Evolutionary conservation across 2,797 vertebrate species (phyloP).

Genomic region (Falco biarmicus): DNA sequence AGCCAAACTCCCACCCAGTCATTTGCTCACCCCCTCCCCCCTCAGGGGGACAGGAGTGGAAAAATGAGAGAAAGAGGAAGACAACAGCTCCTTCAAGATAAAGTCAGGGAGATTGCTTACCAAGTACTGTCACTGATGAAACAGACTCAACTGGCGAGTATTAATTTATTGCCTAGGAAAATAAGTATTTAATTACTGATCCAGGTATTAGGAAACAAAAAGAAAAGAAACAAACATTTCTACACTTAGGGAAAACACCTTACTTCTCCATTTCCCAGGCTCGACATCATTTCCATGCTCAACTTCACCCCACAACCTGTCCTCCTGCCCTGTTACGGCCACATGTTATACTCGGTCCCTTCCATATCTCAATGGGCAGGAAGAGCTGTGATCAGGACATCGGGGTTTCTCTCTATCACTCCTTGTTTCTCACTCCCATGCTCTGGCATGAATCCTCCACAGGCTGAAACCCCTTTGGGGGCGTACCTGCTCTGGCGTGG

Average conservation of each 20-base stretch:
- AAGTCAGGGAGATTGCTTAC: background rate
- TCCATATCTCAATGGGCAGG: background rate
- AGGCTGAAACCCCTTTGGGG: background rate
- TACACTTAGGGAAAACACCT: background rate
- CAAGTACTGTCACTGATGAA: background rate
- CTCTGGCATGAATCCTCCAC: background rate
- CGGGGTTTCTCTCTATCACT: background rate
- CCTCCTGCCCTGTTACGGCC: background rate
- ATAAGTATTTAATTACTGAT: background rate
- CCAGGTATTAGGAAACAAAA: background rate
- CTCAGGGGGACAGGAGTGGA: background rate
- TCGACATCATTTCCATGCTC: background rate
- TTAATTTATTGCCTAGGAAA: background rate
- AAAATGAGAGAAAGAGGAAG: background rate
- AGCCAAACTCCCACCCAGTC: background rate
- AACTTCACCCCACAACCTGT: background rate
- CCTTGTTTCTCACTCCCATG: background rate
- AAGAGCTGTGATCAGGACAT: background rate
- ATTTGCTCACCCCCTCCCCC: background rate
- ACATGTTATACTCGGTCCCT: background rate
- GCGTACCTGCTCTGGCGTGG: background rate
- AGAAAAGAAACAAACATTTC: background rate
- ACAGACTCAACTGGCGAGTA: background rate
- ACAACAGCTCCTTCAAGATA: background rate
- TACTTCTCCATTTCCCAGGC: background rate